Base-by-base conservation (phyloP, 2,888 invertebrate genomes). In the Mesodorylaimus sp. region DNA sequence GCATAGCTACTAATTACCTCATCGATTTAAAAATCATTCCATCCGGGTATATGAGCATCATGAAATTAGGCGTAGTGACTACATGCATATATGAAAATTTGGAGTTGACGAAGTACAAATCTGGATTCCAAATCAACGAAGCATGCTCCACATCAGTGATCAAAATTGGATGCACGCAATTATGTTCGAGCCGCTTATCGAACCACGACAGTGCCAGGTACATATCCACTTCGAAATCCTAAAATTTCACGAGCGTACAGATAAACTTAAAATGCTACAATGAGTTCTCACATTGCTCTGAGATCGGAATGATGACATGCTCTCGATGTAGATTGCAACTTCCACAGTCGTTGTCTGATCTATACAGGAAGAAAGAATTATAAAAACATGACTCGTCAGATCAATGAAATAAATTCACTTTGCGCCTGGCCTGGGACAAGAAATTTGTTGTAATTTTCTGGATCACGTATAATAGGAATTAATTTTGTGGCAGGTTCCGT, bases 121-220 rank as follows among this genome's bases (percentile, higher is more conserved):
- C 53, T 13, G 53, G 53, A 7, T 36, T 39, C 53, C 53, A 53
- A 25, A 53, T 43, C 23, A 25, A 46, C 2, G 46, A 26, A n/a
- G 52, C 39, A n/a, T 32, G 21, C 19, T 23, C n/a, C 24, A 39
- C 16, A 26, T 50, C 41, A 10, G 48, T 38, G 3, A 64, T 58
- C 48, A 64, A 52, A 45, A 64, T 61, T 10, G 64, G 64, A 56
- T 65, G 58, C 2, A 60, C 60, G 53, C 64, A 64, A 53, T 64
- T 65, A 55, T 64, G 64, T 1, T 58, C 55, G 19, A 64, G 52
- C 7, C 64, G 53, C 1, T 61, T 52, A 48, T 64, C 64, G 46
- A 58, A 61, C 61, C 64, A 64, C 7, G 61, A 62, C 61, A 64
- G 60, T 3, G 64, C 64, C 45, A 64, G 55, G 51, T 64, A 64